These are phyloP conservation scores for Odontamblyopus lacepedii DNA, from an alignment of 2,797 vertebrate species.

Conservation along the genomic window DNA sequence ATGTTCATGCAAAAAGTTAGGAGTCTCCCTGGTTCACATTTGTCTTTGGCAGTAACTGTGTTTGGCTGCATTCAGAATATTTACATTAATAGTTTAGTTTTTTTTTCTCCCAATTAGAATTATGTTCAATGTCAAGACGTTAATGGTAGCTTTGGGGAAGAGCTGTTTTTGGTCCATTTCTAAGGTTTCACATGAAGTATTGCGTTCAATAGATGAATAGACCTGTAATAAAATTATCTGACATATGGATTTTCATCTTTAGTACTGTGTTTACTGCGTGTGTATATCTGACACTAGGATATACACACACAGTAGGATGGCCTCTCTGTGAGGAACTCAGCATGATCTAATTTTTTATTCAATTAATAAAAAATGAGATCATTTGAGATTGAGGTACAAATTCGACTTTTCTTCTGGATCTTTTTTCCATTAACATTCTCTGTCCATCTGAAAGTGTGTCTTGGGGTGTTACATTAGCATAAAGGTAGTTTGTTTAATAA, in stretches of 20 bases:
- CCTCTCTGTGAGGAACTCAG: not conserved
- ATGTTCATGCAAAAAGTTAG: not conserved
- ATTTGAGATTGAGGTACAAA: not conserved
- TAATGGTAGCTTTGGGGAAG: not conserved
- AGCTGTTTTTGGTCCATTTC: not conserved
- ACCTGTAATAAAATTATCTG: not conserved
- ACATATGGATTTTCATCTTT: not conserved
- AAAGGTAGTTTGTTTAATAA: not conserved
- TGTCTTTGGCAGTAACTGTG: not conserved
- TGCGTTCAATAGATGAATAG: not conserved
- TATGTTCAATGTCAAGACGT: not conserved
- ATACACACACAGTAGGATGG: too few relatives aligned
- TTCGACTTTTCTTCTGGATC: not conserved
- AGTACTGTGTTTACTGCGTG: not conserved
- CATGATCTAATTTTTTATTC: not conserved
- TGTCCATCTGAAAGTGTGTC: not conserved
- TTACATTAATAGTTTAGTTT: not conserved
- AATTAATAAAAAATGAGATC: not conserved
- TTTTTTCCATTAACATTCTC: not conserved
- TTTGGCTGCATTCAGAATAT: not conserved
- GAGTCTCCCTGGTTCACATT: conserved; percentile 2
- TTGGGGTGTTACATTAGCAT: not conserved
- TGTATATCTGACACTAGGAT: not conserved
- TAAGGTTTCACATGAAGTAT: not conserved
- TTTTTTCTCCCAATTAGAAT: not conserved